A percentile compares a stretch with the other conserved stretches of the same genome.
phyloP scores from a whole-genome alignment of 1,140 invertebrate species.

The Drosophila obscura region DNA sequence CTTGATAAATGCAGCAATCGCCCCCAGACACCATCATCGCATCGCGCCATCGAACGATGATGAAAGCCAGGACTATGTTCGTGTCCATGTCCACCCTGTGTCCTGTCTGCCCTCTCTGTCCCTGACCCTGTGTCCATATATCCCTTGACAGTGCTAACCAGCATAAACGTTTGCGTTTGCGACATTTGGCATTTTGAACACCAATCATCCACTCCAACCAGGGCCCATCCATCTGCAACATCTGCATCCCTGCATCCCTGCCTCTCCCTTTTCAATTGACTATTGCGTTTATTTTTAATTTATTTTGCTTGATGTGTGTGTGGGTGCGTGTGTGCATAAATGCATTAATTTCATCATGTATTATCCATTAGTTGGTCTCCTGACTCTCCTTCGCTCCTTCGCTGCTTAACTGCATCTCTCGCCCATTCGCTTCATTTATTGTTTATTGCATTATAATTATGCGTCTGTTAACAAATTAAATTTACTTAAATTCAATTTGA shows the following conservation, averaged over 20 bases:
- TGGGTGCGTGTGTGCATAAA: slow-evolving; percentile 45
- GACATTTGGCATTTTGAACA: slow-evolving; percentile 55
- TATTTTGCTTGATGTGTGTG: slow-evolving; percentile 54
- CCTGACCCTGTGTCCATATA: neutral
- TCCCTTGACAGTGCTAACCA: slow-evolving; percentile 36
- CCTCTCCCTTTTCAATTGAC: slow-evolving; percentile 28
- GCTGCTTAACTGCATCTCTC: slow-evolving; percentile 16
- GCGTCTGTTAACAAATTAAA: slow-evolving; percentile 71
- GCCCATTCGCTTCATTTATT: slow-evolving; percentile 49
- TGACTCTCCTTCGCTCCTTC: slow-evolving; percentile 5
- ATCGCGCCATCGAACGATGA: slow-evolving; percentile 23
- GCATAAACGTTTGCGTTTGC: slow-evolving; percentile 42
- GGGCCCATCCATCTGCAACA: neutral
- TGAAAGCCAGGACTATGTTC: slow-evolving; percentile 6
- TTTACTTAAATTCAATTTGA: slow-evolving; percentile 63
- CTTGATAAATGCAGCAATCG: slow-evolving; percentile 72
- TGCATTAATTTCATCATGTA: slow-evolving; percentile 72
- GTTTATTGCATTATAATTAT: slow-evolving; percentile 68
- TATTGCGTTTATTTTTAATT: slow-evolving; percentile 56
- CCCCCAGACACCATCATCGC: slow-evolving; percentile 51
- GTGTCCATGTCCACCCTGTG: slow-evolving; percentile 9
- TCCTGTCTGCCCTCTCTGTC: neutral
- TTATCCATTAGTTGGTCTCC: slow-evolving; percentile 71
- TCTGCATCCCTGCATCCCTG: slow-evolving; percentile 2
- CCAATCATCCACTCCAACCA: slow-evolving; percentile 1